These are phyloP conservation scores for Drosophila paracracens DNA, from an alignment of 2,888 invertebrate species.

Conservation along the genomic window DNA sequence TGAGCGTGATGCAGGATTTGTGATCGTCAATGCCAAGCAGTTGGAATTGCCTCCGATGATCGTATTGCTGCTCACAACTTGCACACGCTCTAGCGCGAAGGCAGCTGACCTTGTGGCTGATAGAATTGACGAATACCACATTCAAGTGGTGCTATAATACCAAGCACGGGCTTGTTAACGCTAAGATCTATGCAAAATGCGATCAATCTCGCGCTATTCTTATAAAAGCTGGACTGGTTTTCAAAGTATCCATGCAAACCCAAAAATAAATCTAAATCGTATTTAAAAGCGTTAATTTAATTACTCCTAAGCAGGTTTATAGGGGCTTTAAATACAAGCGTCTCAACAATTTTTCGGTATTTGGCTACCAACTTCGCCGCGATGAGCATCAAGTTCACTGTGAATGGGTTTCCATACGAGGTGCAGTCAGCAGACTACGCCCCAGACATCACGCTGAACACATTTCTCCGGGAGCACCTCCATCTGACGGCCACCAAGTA, in stretches of 20 bases:
- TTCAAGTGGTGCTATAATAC: too few species aligned
- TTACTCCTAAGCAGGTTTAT: constrained; percentile 54
- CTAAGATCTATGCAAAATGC: too few species aligned
- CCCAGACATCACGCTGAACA: constrained; percentile 86
- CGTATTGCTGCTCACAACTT: too few species aligned
- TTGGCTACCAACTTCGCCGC: constrained; percentile 26
- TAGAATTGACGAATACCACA: too few species aligned
- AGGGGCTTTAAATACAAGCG: constrained; percentile 54
- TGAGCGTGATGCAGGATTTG: too few species aligned
- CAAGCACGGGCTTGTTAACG: too few species aligned
- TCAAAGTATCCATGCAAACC: background rate
- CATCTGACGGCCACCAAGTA: constrained; percentile 88
- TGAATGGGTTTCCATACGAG: constrained; percentile 69
- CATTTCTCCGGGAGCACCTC: constrained; percentile 87
- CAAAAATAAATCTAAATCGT: background rate
- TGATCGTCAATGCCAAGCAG: too few species aligned
- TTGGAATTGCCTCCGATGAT: too few species aligned
- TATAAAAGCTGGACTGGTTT: background rate
- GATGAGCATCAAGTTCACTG: constrained; percentile 71
- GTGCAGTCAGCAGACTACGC: constrained; percentile 80
- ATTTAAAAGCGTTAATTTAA: constrained; percentile 29
- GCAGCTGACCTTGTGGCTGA: too few species aligned
- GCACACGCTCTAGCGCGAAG: too few species aligned
- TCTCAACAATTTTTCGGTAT: constrained; percentile 9
- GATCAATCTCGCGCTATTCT: too few species aligned